Conservation (phyloP, 2,888 invertebrate genomes). For the Slavum lentiscoides region DNA sequence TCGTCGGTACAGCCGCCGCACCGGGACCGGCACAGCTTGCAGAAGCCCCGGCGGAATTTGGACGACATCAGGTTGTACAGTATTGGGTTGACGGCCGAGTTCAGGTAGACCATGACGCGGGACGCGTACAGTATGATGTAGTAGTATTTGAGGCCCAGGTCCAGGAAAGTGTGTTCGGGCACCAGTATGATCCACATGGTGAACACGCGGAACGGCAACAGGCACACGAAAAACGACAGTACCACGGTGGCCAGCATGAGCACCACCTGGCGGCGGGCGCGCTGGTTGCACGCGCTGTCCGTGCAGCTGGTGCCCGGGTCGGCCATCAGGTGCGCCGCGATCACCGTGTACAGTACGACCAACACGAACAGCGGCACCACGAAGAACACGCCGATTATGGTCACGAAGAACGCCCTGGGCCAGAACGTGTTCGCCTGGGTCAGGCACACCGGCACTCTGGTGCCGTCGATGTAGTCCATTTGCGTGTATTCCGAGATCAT, state of each 20-base stretch:
- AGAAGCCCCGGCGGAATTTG: slow-evolving; percentile 82
- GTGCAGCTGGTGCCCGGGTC: slow-evolving; percentile 60
- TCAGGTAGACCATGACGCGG: slow-evolving; percentile 83
- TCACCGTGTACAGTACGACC: slow-evolving; percentile 78
- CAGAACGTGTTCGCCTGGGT: slow-evolving; percentile 77
- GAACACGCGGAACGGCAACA: slow-evolving; percentile 83
- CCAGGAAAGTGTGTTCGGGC: slow-evolving; percentile 62
- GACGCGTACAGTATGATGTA: slow-evolving; percentile 82
- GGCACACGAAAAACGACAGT: slow-evolving; percentile 82
- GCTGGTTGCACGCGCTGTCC: slow-evolving; percentile 65
- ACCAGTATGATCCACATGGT: slow-evolving; percentile 81
- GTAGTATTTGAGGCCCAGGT: slow-evolving; percentile 75
- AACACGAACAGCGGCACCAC: slow-evolving; percentile 78
- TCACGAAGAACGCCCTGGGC: slow-evolving; percentile 78
- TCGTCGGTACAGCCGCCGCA: slow-evolving; percentile 17
- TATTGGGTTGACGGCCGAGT: slow-evolving; percentile 88
- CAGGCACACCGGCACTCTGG: slow-evolving; percentile 68
- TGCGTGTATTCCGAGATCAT: slow-evolving; percentile 72
- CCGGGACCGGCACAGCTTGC: slow-evolving; percentile 59
- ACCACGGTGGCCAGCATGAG: slow-evolving; percentile 86
- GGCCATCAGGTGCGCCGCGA: slow-evolving; percentile 79
- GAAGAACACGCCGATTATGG: slow-evolving; percentile 78
- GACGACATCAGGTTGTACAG: slow-evolving; percentile 91
- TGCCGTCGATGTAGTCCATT: slow-evolving; percentile 72
- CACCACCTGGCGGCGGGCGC: slow-evolving; percentile 81